Conservation (phyloP, 2,797 vertebrate genomes). For the Peromyscus melanophrys region DNA sequence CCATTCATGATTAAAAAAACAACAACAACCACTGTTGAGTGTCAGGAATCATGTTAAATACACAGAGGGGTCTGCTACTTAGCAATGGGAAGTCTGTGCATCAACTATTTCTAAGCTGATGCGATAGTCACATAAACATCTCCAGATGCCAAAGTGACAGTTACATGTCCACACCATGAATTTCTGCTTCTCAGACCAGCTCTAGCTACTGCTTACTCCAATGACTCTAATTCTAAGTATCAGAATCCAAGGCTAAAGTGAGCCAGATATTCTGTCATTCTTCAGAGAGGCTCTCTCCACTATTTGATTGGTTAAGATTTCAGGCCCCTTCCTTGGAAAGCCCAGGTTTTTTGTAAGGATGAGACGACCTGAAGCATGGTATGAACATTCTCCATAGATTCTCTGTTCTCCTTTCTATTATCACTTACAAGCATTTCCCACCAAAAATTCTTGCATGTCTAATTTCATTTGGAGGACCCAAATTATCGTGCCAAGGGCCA, state of each 20-base stretch:
- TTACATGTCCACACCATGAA: not conserved
- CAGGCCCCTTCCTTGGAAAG: not conserved
- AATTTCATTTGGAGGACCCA: not conserved
- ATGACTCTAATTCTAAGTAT: not conserved
- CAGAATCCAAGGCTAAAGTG: not conserved
- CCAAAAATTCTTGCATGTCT: not conserved
- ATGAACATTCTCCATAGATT: not conserved
- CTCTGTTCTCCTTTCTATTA: not conserved
- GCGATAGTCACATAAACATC: not conserved
- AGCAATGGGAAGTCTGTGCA: not conserved
- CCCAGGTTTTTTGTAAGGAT: not conserved
- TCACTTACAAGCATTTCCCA: not conserved
- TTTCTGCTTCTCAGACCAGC: not conserved
- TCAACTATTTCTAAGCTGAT: not conserved
- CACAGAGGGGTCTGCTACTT: not conserved
- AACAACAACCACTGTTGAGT: not conserved
- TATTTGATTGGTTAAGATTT: not conserved
- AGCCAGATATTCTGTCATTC: not conserved
- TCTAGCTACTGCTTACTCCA: not conserved
- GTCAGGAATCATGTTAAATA: not conserved
- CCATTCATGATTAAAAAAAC: not conserved
- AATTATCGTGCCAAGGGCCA: not conserved
- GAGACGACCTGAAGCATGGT: not conserved
- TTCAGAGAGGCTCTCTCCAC: not conserved
- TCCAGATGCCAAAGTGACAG: not conserved